Evolutionary conservation across 2,113 vertebrate genomes (phyloP).

Genomic region (Chrysemys picta): DNA sequence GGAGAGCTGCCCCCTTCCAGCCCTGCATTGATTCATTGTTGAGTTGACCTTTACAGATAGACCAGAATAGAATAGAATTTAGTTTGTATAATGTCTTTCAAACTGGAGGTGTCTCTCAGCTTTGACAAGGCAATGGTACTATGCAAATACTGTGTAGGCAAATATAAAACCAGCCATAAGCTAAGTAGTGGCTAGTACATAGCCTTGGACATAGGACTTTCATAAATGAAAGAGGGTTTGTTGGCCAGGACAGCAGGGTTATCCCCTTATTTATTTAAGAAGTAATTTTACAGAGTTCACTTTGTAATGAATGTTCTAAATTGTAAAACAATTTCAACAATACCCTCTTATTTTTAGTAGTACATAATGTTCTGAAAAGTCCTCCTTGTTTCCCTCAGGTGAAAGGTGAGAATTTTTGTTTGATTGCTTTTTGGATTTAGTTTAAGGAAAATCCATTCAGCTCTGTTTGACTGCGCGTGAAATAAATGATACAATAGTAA

Average conservation of each 20-base stretch:
- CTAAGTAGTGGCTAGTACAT: background rate
- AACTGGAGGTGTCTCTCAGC: background rate
- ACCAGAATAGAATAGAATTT: conserved; percentile 22
- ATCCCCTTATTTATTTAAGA: background rate
- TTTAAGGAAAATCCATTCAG: background rate
- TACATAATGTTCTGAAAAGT: background rate
- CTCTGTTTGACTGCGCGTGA: background rate
- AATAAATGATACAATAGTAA: background rate
- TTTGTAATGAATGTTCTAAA: background rate
- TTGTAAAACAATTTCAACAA: background rate
- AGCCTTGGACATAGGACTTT: background rate
- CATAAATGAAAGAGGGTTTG: background rate
- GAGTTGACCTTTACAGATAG: conserved; percentile 46
- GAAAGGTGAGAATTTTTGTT: background rate
- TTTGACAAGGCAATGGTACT: background rate
- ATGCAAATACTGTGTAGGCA: background rate
- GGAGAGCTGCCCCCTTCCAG: conserved; percentile 39
- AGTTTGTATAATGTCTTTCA: conserved; percentile 2
- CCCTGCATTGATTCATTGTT: conserved; percentile 51
- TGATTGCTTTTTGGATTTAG: background rate
- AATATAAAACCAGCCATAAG: background rate
- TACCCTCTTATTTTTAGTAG: background rate
- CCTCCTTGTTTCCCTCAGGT: background rate
- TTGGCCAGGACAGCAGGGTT: background rate
- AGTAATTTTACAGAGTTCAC: background rate